Evolutionary conservation across 2,888 invertebrate species (phyloP).

Genomic region (Thysanoteuthis rhombus): DNA sequence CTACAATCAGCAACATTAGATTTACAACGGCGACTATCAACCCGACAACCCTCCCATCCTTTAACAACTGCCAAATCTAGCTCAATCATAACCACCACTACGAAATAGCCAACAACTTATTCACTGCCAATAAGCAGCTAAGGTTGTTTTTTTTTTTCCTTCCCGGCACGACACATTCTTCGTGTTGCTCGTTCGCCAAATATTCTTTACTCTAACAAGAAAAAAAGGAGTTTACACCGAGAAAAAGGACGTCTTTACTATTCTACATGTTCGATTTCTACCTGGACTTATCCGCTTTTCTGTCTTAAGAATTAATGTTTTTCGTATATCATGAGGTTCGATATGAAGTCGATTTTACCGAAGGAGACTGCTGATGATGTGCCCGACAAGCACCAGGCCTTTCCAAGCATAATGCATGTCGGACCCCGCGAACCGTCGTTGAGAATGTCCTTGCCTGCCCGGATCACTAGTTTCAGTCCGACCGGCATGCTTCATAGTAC

Average conservation of each 20-base stretch:
- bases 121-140: too few relatives aligned
- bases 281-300: neutral
- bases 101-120: neutral
- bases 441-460: neutral
- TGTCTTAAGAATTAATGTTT: neutral
- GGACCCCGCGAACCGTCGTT: neutral
- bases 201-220: too few relatives aligned
- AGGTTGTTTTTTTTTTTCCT: too few relatives aligned
- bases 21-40: neutral
- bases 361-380: slow-evolving; percentile 20
- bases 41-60: neutral
- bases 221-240: neutral
- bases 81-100: neutral
- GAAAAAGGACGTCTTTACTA: neutral
- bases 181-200: too few relatives aligned
- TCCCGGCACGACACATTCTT: too few relatives aligned
- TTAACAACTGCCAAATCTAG: neutral
- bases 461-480: slow-evolving; percentile 17
- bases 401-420: neutral
- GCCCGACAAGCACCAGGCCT: neutral
- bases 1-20: neutral
- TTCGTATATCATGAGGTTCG: slow-evolving; percentile 17
- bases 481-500: slow-evolving; percentile 15
- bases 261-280: too few relatives aligned
- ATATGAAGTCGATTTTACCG: slow-evolving; percentile 14